phyloP scores from a whole-genome alignment of 2,113 vertebrate species.

The Scalopus aquaticus region DNA sequence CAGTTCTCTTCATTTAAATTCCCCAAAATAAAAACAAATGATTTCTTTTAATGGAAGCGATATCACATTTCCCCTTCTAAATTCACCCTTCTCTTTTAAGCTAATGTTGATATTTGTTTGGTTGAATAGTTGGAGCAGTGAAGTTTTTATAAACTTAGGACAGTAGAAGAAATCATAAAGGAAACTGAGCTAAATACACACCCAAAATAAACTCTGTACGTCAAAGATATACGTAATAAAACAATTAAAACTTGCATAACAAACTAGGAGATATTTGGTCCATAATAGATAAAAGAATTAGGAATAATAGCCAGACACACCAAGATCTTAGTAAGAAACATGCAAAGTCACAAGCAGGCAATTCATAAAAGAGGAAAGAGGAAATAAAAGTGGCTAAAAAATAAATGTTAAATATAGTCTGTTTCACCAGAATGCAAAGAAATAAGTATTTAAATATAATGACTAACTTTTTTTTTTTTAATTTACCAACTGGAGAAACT shows the following conservation, averaged over 20 bases:
- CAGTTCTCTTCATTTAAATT: not conserved
- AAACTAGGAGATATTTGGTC: not conserved
- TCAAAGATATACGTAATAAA: not conserved
- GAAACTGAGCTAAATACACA: not conserved
- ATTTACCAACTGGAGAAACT: not conserved
- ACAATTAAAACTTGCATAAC: not conserved
- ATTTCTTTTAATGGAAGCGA: not conserved
- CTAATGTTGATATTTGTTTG: not conserved
- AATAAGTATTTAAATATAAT: not conserved
- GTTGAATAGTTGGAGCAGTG: not conserved
- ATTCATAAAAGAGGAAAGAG: not conserved
- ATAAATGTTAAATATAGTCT: not conserved
- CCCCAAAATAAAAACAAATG: not conserved
- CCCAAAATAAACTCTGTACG: not conserved
- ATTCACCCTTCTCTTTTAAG: not conserved
- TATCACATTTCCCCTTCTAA: not conserved
- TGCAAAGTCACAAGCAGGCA: not conserved
- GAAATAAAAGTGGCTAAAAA: not conserved
- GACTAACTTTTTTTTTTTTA: not conserved
- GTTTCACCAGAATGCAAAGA: not conserved
- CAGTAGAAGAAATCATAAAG: not conserved
- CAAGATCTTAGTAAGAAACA: not conserved
- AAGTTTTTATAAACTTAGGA: not conserved
- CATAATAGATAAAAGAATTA: not conserved
- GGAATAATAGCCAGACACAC: not conserved